These are phyloP conservation scores for Resseliella maxima DNA, from an alignment of 2,888 invertebrate species.

Conservation along the genomic window DNA sequence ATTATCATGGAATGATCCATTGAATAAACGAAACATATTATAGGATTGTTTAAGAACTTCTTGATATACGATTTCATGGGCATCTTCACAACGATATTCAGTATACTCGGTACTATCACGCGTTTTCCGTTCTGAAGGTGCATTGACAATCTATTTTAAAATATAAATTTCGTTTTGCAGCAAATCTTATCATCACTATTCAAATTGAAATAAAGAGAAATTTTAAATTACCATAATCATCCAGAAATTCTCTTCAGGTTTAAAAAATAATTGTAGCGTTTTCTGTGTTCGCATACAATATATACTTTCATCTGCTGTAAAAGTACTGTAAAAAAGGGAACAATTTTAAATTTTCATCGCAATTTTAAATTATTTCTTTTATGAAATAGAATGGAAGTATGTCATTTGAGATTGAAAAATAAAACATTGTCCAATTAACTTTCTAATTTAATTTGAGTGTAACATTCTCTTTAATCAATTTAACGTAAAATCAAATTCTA, in stretches of 20 bases:
- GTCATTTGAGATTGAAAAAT: too few species aligned
- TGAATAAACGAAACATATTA: constrained; percentile 85
- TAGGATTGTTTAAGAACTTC: constrained; percentile 81
- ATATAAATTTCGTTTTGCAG: too few species aligned
- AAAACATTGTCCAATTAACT: too few species aligned
- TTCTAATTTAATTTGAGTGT: too few species aligned
- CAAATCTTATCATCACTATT: too few species aligned
- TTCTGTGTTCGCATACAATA: constrained; percentile 91
- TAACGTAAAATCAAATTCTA: too few species aligned
- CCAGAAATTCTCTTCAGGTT: constrained; percentile 90
- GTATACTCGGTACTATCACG: constrained; percentile 77
- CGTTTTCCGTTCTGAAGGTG: constrained; percentile 78
- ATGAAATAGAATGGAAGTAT: too few species aligned
- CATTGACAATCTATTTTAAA: constrained; percentile 83
- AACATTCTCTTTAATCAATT: too few species aligned
- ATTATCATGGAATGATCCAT: constrained; percentile 79
- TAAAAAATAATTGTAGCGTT: constrained; percentile 85
- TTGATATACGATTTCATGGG: constrained; percentile 80
- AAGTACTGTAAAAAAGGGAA: constrained; percentile 73
- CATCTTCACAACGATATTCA: constrained; percentile 85
- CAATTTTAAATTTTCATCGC: constrained; percentile 56
- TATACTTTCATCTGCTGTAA: constrained; percentile 81
- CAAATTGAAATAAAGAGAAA: constrained; percentile 37
- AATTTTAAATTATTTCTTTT: too few species aligned
- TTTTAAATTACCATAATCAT: constrained; percentile 80